Evolutionary conservation across 2,797 vertebrate species (phyloP).

Genomic region (Cyclopterus lumpus): DNA sequence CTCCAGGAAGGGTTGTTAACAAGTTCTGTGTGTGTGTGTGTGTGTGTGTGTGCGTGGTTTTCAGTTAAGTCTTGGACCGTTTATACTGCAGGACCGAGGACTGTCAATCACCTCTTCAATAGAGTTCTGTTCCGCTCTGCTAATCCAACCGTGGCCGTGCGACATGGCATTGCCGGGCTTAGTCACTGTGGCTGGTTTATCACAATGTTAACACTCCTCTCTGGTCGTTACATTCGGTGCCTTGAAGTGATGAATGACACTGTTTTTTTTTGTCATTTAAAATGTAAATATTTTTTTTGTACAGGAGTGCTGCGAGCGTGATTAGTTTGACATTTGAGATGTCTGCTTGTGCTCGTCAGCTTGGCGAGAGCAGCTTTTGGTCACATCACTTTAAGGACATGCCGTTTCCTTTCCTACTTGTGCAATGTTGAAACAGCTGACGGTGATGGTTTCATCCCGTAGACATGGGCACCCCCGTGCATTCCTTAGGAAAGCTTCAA

Average conservation of each 20-base stretch:
- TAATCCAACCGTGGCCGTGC: neutral
- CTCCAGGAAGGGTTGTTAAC: neutral
- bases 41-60: neutral
- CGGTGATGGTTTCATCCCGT: neutral
- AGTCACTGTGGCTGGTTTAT: neutral
- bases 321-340: neutral
- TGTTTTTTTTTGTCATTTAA: neutral
- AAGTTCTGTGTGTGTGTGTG: neutral
- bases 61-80: neutral
- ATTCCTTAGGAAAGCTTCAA: neutral
- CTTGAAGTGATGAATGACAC: neutral
- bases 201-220: neutral
- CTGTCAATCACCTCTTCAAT: neutral
- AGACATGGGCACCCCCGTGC: neutral
- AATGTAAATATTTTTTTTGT: neutral
- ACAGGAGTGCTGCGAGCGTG: neutral
- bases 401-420: conserved; percentile 1
- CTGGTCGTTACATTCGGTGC: neutral
- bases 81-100: neutral
- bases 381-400: neutral
- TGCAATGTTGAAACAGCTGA: conserved; percentile 4
- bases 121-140: neutral
- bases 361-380: conserved; percentile 5
- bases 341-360: neutral
- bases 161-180: neutral